These are phyloP conservation scores for Drosophila chauvacae DNA, from an alignment of 1,140 invertebrate species.

Conservation along the genomic window DNA sequence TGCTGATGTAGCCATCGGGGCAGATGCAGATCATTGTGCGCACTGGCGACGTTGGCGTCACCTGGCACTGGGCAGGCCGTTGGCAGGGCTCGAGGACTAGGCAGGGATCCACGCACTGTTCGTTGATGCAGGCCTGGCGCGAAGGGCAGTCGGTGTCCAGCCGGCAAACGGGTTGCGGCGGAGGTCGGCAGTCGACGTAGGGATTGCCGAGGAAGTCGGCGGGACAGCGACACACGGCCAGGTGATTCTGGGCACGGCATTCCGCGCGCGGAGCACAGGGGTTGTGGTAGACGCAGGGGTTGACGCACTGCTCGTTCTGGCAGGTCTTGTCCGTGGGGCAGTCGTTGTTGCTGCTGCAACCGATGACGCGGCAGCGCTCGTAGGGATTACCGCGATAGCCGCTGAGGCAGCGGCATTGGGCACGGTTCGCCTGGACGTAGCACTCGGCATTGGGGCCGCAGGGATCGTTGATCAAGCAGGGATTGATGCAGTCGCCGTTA, in stretches of 20 bases:
- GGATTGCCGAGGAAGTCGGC: constrained; percentile 90
- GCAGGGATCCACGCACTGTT: constrained; percentile 94
- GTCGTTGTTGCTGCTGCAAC: constrained; percentile 94
- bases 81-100: constrained; percentile 91
- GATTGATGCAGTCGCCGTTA: constrained; percentile 93
- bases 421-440: constrained; percentile 89
- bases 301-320: constrained; percentile 92
- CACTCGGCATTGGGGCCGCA: constrained; percentile 95
- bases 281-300: constrained; percentile 91
- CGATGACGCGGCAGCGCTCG: constrained; percentile 90
- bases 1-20: constrained; percentile 93
- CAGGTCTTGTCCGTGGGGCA: constrained; percentile 94
- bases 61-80: constrained; percentile 91
- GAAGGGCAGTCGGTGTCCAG: constrained; percentile 93
- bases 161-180: constrained; percentile 90
- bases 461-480: constrained; percentile 91
- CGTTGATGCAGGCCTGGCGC: constrained; percentile 91
- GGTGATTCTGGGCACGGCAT: constrained; percentile 92
- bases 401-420: constrained; percentile 91
- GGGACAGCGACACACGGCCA: constrained; percentile 93
- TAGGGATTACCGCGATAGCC: constrained; percentile 93
- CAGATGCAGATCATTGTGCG: constrained; percentile 95
- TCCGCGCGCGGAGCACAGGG: constrained; percentile 91
- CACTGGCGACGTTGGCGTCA: constrained; percentile 91
- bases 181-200: constrained; percentile 90